These are phyloP conservation scores for Agonopterix heracliana DNA, from an alignment of 2,888 invertebrate genomes.

Conservation along the genomic window DNA sequence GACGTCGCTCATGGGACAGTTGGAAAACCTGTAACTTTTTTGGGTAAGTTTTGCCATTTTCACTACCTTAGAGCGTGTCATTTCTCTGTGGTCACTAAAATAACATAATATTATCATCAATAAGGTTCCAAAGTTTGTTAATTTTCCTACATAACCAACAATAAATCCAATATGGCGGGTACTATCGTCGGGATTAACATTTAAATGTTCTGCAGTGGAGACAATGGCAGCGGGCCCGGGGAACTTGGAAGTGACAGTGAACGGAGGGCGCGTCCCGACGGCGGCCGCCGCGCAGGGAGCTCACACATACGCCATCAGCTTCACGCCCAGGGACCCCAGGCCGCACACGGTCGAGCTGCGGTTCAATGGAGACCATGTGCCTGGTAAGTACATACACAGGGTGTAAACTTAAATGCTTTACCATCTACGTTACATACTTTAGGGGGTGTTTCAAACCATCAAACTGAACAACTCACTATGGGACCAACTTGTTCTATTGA, in stretches of 20 bases:
- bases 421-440: too few relatives aligned
- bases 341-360: conserved; percentile 95
- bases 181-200: too few relatives aligned
- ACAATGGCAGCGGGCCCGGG: conserved; percentile 99
- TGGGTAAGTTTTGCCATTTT: conserved; percentile 74
- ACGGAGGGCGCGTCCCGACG: conserved; percentile 97
- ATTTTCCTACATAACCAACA: too few relatives aligned
- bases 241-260: conserved; percentile 98
- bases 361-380: conserved; percentile 97
- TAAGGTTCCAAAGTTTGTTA: too few relatives aligned
- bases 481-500: too few relatives aligned
- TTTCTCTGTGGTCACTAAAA: too few relatives aligned
- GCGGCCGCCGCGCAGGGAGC: conserved; percentile 98
- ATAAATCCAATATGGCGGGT: too few relatives aligned
- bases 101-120: too few relatives aligned
- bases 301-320: conserved; percentile 97
- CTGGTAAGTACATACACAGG: conserved; percentile 81
- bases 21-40: conserved; percentile 92
- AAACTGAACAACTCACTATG: too few relatives aligned
- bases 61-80: too few relatives aligned
- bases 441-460: too few relatives aligned
- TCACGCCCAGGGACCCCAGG: conserved; percentile 94
- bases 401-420: too few relatives aligned
- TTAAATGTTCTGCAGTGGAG: conserved; percentile 80
- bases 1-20: conserved; percentile 92